Percentiles rank a stretch among this genome's conserved stretches.
These are phyloP conservation scores for Cariama cristata DNA, from an alignment of 2,113 vertebrate genomes.

Conservation along the genomic window DNA sequence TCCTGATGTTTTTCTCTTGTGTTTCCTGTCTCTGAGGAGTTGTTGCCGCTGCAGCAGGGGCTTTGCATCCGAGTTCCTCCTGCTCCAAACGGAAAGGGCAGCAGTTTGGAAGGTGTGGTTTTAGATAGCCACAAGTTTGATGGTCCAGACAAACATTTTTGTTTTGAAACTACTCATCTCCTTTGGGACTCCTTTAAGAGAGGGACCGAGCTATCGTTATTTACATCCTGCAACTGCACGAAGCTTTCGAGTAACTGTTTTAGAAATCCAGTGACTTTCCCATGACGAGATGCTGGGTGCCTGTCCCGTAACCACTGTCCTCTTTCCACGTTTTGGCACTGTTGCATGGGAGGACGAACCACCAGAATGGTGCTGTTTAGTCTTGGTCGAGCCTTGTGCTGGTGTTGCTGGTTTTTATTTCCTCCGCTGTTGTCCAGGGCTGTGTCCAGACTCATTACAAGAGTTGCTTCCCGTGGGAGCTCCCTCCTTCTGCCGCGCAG, in stretches of 20 bases:
- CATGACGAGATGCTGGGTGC: not conserved
- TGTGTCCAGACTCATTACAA: not conserved
- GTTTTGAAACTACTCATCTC: not conserved
- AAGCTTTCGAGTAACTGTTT: not conserved
- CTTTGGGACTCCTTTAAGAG: not conserved
- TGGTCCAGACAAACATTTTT: not conserved
- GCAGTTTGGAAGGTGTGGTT: not conserved
- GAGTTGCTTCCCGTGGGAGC: not conserved
- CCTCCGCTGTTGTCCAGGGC: not conserved
- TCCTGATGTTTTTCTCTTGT: not conserved
- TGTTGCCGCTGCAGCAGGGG: not conserved
- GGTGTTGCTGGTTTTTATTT: not conserved
- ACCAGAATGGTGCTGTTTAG: not conserved
- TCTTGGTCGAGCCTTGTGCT: not conserved
- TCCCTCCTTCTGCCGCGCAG: not conserved
- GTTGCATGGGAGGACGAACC: not conserved
- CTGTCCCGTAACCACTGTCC: not conserved
- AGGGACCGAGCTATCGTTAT: not conserved
- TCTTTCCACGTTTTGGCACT: not conserved
- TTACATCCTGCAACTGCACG: not conserved
- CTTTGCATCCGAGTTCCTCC: not conserved
- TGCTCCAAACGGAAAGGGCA: not conserved
- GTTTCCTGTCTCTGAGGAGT: not conserved
- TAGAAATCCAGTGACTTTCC: not conserved
- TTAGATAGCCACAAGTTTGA: not conserved